A percentile compares a stretch with the other conserved stretches of the same genome.
Conservation (phyloP, 1,140 invertebrate genomes). For the Muscidifurax raptorellus region DNA sequence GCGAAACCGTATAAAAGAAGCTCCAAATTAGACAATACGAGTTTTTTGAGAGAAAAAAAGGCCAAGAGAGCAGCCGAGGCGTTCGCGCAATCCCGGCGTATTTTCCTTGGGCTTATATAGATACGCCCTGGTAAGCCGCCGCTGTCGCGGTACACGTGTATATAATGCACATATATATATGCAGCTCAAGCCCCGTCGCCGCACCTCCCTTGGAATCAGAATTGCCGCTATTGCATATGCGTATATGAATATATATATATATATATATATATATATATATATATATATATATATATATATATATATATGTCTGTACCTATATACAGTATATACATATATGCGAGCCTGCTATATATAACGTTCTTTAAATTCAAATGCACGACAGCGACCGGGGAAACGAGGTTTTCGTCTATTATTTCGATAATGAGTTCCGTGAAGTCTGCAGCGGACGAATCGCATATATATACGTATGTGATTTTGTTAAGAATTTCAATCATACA, state of each 20-base stretch:
- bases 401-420: not conserved
- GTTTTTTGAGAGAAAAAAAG: not conserved
- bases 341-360: too few relatives aligned
- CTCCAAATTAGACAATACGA: constrained; percentile 1
- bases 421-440: not conserved
- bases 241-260: not conserved
- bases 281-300: too few relatives aligned
- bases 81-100: not conserved
- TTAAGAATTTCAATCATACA: too few relatives aligned
- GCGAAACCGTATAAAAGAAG: not conserved
- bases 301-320: too few relatives aligned
- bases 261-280: too few relatives aligned
- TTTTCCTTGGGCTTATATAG: not conserved
- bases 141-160: not conserved
- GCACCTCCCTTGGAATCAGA: too few relatives aligned
- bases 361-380: not conserved
- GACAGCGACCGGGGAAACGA: too few relatives aligned
- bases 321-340: too few relatives aligned
- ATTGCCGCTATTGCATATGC: not conserved
- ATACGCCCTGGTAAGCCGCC: not conserved
- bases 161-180: not conserved
- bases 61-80: not conserved
- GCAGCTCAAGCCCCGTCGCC: too few relatives aligned
- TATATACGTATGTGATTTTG: too few relatives aligned
- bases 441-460: too few relatives aligned